These are phyloP conservation scores for Rhyacophila brunnea DNA, from an alignment of 1,140 invertebrate species.

Conservation along the genomic window DNA sequence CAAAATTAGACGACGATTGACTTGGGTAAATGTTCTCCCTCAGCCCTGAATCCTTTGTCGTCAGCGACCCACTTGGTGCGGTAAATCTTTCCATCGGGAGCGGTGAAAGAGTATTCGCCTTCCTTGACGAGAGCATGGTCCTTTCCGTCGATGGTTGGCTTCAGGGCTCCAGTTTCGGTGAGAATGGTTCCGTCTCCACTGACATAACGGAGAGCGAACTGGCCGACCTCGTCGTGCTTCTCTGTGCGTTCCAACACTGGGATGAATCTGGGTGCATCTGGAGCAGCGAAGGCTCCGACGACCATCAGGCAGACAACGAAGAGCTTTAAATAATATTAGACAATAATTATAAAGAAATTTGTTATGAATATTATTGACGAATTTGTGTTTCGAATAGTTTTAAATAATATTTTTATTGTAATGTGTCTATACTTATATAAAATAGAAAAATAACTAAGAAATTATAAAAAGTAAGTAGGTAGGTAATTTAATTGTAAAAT, in stretches of 20 bases:
- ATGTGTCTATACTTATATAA: background rate
- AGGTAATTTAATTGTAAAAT: no score
- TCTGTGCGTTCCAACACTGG: conserved; percentile 35
- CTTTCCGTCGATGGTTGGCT: conserved; percentile 25
- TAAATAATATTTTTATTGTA: background rate
- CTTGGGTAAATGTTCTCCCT: conserved; percentile 41
- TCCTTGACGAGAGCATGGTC: conserved; percentile 28
- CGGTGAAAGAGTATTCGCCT: conserved; percentile 19
- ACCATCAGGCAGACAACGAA: conserved; percentile 17
- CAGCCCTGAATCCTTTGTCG: conserved; percentile 20
- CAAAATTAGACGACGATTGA: conserved; percentile 19
- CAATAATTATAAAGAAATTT: background rate
- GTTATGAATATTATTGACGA: background rate
- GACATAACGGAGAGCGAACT: conserved; percentile 35
- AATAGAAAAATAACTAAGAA: no score
- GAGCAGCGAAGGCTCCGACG: conserved; percentile 21
- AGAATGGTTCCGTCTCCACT: conserved; percentile 31
- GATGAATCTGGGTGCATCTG: conserved; percentile 22
- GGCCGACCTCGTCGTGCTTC: conserved; percentile 33
- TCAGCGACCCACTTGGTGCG: conserved; percentile 26
- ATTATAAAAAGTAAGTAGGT: no score
- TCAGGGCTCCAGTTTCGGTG: conserved; percentile 28
- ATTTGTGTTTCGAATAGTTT: background rate
- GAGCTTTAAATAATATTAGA: conserved; percentile 5
- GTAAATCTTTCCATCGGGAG: conserved; percentile 24